Evolutionary conservation across 2,797 vertebrate genomes (phyloP), one percentile per base, ranked within the genome.

Genomic region (Myioborus miniatus): DNA sequence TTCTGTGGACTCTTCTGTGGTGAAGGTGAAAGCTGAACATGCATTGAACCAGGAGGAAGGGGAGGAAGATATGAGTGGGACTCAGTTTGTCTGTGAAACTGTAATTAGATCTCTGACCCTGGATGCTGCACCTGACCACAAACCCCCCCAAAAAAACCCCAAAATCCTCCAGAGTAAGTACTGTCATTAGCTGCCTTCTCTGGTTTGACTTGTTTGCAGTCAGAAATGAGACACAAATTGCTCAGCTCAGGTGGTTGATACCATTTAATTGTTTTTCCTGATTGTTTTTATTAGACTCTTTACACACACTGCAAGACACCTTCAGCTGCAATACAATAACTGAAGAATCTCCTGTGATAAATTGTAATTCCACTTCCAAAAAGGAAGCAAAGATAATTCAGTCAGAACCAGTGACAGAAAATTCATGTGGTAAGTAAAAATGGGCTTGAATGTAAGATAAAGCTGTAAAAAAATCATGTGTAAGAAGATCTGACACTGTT

Each of bases 11-110:
- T 89, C 96, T 39, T 96, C 95, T 36, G 37, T 90, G 43, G 82
- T 71, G 63, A 98, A 97, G 58, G 81, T 56, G 63, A 98, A 98
- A 89, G 64, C 91, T 83, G 96, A 97, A 27, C 98, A 98, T 64
- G 23, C 95, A 4, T 44, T 93, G 32, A 90, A 86, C 47, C 98
- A 97, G 36, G 99, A 99, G 60, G 99, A 99, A 85, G 98, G 97
- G 36, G 99, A 99, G 27, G 99, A 99, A 96, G 99, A 99, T 91
- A 99, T 99, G 97, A 99, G 99, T 10, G 99, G 99, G 62, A 99
- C 99, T 20, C 99, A 99, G 97, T 99, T 99, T 96, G 99, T 99
- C 53, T 99, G 99, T 47, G 99, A 99, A 98, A 99, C 99, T 4
- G 98, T 99, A 12, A 99, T 99, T 94, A 98, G 99, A 46, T 99